A percentile compares a stretch with the other conserved stretches of the same genome.
Evolutionary conservation across 1,140 invertebrate genomes (phyloP).

Genomic region (Drosophila kanapiae): DNA sequence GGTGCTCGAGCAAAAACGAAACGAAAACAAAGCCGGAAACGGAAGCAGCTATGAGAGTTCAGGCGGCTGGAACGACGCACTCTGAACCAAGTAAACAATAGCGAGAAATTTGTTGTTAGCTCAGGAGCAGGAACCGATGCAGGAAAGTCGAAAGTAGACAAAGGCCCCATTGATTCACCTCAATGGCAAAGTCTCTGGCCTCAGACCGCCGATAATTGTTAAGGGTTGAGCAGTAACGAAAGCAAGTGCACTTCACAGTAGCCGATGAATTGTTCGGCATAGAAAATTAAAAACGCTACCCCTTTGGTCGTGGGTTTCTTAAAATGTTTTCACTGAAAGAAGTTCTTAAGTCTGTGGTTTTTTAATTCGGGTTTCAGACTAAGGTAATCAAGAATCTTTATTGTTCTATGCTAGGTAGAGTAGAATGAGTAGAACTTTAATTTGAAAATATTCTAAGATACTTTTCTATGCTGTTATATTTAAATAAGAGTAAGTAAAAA

Average conservation of each 20-base stretch:
- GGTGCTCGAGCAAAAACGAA: constrained; percentile 28
- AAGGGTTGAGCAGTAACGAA: not conserved
- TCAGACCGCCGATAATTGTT: constrained; percentile 15
- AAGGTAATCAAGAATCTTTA: not conserved
- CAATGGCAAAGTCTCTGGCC: constrained; percentile 1
- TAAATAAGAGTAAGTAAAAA: too few species aligned
- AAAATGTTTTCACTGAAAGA: not conserved
- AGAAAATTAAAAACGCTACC: not conserved
- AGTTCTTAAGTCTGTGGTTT: too few species aligned
- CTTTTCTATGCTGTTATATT: not conserved
- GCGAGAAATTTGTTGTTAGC: constrained; percentile 47
- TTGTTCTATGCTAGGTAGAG: too few species aligned
- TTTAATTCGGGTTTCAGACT: not conserved
- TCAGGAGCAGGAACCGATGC: constrained; percentile 25
- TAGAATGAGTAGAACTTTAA: not conserved
- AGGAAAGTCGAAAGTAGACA: constrained; percentile 45
- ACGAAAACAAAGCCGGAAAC: constrained; percentile 77
- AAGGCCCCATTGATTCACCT: constrained; percentile 28
- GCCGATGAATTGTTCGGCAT: constrained; percentile 20
- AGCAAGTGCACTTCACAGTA: constrained; percentile 18
- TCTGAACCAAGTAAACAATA: constrained; percentile 61
- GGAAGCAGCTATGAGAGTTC: constrained; percentile 63
- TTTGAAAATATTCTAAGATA: not conserved
- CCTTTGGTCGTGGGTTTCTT: too few species aligned
- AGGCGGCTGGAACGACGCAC: constrained; percentile 49